These are phyloP conservation scores for Parus major DNA, from an alignment of 2,113 vertebrate genomes.

Conservation along the genomic window DNA sequence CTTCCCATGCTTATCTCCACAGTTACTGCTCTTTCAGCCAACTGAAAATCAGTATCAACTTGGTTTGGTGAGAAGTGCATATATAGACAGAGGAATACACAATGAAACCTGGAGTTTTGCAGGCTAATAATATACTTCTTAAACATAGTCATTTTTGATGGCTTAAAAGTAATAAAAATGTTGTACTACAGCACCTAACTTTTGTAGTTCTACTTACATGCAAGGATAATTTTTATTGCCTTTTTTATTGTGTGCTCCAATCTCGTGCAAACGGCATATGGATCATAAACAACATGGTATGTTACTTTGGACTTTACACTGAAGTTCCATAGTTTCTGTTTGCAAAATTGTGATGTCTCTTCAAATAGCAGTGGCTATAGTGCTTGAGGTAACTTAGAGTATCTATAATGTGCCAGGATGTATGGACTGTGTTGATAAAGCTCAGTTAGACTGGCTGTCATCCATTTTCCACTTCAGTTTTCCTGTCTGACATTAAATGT, in stretches of 20 bases:
- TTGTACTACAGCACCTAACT: neutral
- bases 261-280: neutral
- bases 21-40: neutral
- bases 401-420: conserved; percentile 34
- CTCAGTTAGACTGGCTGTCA: conserved; percentile 38
- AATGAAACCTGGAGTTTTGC: neutral
- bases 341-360: neutral
- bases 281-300: neutral
- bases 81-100: neutral
- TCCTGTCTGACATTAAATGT: conserved; percentile 50
- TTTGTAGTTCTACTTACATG: neutral
- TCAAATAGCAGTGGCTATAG: neutral
- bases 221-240: neutral
- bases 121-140: neutral
- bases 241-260: neutral
- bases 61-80: neutral
- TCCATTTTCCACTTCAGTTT: conserved; percentile 62
- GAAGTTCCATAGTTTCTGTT: neutral
- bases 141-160: neutral
- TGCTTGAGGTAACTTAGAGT: neutral
- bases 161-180: neutral
- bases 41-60: neutral
- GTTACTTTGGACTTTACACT: neutral
- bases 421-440: conserved; percentile 32
- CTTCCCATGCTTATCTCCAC: neutral